Conservation (phyloP, 2,888 invertebrate species). For the Drosophila melanosoma region DNA sequence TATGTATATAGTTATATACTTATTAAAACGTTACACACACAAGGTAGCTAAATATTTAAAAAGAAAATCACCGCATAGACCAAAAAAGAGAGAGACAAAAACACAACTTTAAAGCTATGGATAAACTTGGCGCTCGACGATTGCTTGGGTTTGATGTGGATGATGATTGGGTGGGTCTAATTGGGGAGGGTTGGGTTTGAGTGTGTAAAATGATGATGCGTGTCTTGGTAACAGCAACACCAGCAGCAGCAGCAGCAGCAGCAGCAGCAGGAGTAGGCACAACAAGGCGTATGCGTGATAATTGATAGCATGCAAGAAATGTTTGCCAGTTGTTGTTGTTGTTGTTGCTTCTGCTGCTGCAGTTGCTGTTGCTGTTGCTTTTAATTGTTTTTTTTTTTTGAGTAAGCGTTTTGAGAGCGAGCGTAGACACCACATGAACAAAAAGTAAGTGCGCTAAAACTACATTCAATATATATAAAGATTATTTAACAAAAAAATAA, state of each 20-base stretch:
- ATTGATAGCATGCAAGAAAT: conserved; percentile 47
- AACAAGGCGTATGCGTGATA: conserved; percentile 58
- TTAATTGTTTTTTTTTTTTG: conserved; percentile 9
- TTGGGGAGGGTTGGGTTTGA: conserved; percentile 8
- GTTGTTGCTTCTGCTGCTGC: conserved; percentile 16
- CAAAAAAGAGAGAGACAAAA: conserved; percentile 51
- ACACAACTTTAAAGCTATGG: conserved; percentile 74
- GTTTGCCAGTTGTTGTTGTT: conserved; percentile 24
- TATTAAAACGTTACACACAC: conserved; percentile 75
- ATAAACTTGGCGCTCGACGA: conserved; percentile 60
- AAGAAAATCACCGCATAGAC: conserved; percentile 63
- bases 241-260: conserved; percentile 6
- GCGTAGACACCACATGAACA: conserved; percentile 66
- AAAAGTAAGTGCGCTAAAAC: conserved; percentile 72
- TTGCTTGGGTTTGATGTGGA: conserved; percentile 5
- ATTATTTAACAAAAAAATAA: conserved; percentile 55
- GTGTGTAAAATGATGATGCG: conserved; percentile 39
- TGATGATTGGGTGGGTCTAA: neutral
- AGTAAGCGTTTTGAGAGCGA: conserved; percentile 56
- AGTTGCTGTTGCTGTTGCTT: conserved; percentile 2
- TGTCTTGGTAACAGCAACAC: conserved; percentile 14
- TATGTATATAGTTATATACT: conserved; percentile 29
- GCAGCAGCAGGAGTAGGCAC: conserved; percentile 19
- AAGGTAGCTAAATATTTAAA: conserved; percentile 72
- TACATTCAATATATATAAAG: conserved; percentile 66